Base-by-base conservation (phyloP, 2,888 invertebrate species). In the Melanostoma mellinum region DNA sequence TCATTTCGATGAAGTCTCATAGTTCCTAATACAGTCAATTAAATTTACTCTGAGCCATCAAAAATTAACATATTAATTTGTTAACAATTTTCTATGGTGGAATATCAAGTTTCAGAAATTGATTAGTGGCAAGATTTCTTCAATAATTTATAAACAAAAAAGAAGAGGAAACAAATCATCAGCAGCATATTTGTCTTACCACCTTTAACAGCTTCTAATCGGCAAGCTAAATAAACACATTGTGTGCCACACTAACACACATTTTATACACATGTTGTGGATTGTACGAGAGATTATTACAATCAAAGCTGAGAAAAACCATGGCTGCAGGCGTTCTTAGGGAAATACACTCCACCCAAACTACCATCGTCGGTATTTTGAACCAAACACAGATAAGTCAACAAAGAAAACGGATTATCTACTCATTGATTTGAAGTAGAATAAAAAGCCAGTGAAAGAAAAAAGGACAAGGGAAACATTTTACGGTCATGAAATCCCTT, bases 341-440 rank as follows among this genome's bases (percentile, higher is more conserved):
- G 9, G 36, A 50, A 61, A 63, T 63, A 30, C 53, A 53, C 48
- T n/a, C 50, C 50, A 32, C 63, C 46, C 3, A 35, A 20, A 58
- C 40, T 32, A 65, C 35, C 40, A 20, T 50, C 33, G 65, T 36
- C 71, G 63, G 58, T 67, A 53, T 72, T 67, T 75, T 36, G 32
- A 30, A 20, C 77, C 50, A 67, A 61, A 68, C 38, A 81, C 46
- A 6, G 35, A 63, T 77, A 76, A 76, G 76, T 82, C 77, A 73
- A 82, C 82, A 82, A 82, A 77, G 82, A 53, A 82, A 73, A 73
- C 68, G 82, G 82, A 82, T 82, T 82, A 82, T 82, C 82, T 82
- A 58, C 56, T 82, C 82, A 77, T 82, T 77, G 73, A 82, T 63
- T 58, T 42, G 65, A 65, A 32, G 6, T 36, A 46, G 32, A 77